Conservation (phyloP, 1,140 invertebrate species). For the Macrocentrus cingulum region DNA sequence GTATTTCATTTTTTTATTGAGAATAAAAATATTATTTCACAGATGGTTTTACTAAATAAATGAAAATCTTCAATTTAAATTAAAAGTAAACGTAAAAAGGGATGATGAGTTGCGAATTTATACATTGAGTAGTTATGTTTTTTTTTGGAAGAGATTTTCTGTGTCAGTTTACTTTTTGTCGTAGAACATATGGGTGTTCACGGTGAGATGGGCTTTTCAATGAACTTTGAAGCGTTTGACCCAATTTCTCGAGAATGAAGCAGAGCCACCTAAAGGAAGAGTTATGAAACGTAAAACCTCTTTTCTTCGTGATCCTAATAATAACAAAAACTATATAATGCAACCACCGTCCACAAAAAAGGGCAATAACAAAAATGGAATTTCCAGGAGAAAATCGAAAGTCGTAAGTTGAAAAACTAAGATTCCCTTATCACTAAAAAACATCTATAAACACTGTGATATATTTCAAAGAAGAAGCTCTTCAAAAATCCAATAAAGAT, state of each 20-base stretch:
- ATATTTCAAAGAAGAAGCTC: conserved; percentile 4
- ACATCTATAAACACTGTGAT: background rate
- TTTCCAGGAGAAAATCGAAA: conserved; percentile 1
- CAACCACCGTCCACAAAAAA: too few species aligned
- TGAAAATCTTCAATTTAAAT: too few species aligned
- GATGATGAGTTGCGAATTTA: background rate
- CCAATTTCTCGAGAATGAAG: conserved; percentile 29
- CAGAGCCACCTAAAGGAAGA: conserved; percentile 24
- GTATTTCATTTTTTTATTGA: too few species aligned
- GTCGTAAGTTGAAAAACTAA: background rate
- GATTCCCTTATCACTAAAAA: too few species aligned
- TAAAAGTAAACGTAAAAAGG: too few species aligned
- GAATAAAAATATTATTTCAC: too few species aligned
- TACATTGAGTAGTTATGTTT: background rate
- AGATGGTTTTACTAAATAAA: too few species aligned
- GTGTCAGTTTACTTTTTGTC: conserved; percentile 5
- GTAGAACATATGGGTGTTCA: background rate
- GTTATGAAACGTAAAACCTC: conserved; percentile 14
- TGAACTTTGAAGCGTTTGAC: conserved; percentile 30
- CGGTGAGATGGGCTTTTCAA: conserved; percentile 18
- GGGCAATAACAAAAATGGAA: background rate
- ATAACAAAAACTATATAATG: too few species aligned
- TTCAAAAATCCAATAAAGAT: too few species aligned
- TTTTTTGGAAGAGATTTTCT: conserved; percentile 2
- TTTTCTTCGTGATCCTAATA: conserved; percentile 4